Conservation (phyloP, 2,113 vertebrate species). For the Eptesicus fuscus region DNA sequence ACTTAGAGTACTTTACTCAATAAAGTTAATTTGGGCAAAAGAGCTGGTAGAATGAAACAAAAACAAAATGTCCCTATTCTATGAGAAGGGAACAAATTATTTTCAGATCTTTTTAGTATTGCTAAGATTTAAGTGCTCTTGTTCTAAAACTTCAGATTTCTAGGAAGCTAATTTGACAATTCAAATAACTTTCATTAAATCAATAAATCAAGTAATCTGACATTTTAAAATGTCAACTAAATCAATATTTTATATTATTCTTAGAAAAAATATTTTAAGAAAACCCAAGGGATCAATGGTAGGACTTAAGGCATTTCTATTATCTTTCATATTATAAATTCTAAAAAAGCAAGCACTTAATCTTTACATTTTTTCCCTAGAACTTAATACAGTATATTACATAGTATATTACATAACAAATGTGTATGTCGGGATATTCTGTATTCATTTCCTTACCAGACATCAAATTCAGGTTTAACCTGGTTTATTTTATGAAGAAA, state of each 20-base stretch:
- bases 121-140: not conserved
- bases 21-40: not conserved
- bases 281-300: not conserved
- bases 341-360: not conserved
- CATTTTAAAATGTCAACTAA: not conserved
- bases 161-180: slow-evolving; percentile 17
- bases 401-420: not conserved
- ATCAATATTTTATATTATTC: not conserved
- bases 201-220: not conserved
- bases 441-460: not conserved
- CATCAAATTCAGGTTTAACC: not conserved
- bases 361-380: not conserved
- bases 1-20: not conserved
- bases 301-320: not conserved
- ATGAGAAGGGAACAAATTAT: not conserved
- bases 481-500: slow-evolving; percentile 1
- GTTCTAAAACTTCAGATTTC: slow-evolving; percentile 20
- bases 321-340: slow-evolving; percentile 13
- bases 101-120: slow-evolving; percentile 8
- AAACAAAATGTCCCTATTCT: not conserved
- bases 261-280: not conserved
- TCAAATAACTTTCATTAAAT: not conserved
- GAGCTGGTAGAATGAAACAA: not conserved
- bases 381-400: not conserved
- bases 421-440: not conserved